Base-by-base conservation (phyloP, 2,113 vertebrate genomes). In the Serinus canaria region DNA sequence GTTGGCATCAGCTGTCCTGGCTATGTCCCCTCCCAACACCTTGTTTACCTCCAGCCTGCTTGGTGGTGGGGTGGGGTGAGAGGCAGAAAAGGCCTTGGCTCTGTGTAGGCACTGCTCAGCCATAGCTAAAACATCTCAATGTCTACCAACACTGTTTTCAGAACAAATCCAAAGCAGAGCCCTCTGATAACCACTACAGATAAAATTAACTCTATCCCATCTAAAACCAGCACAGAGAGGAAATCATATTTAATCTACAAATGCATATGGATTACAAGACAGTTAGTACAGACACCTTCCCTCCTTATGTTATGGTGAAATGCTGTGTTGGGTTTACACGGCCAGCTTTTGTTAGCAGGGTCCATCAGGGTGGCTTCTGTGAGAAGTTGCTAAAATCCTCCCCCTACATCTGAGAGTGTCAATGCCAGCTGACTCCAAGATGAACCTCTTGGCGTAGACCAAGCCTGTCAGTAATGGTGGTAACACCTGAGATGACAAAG, bases 31-130 rank as follows among this genome's bases (percentile, higher is more conserved):
- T 47, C 11, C 16, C n/a, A 53, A 7, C 9, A 8, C 11, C 7
- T 39, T 76, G 47, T 35, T 33, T 21, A 43, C 4, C 7, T 5
- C 8, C 21, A 76, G 6, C 11, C 24, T 24, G 12, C 46, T 47
- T 1, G 0, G 17, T 31, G 14, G 25, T 41, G 16, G 20, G 1
- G 2, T 53, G 24, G 11, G 13, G 11, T n/a, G 30, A 55, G 55
- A 69, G 35, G n/a, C 21, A 76, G 79, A 55, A 49, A 69, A 83
- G 12, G 10, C 21, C 17, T 62, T 76, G 25, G n/a, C 15, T 62
- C 35, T 60, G 20, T n/a, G 20, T 22, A 13, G 68, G 20, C 0
- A 0, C 25, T 47, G 30, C 24, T 83, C 47, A 35, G 47, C 2
- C 1, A 52, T 13, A 30, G 43, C 18, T 82, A 33, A 69, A 76